Evolutionary conservation across 2,113 vertebrate genomes (phyloP).

Genomic region (Pluvialis apricaria): DNA sequence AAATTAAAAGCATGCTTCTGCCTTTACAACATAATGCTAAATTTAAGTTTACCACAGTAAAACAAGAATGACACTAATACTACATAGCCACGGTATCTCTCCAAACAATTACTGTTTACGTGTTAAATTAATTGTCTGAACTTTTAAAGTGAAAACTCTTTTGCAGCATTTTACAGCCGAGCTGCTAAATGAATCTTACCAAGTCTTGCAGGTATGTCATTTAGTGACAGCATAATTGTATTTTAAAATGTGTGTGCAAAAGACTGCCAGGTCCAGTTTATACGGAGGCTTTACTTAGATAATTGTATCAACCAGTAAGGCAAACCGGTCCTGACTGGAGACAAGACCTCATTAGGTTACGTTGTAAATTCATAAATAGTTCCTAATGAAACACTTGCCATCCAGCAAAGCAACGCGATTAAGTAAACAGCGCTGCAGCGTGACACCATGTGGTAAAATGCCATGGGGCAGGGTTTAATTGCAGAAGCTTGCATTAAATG

Average conservation of each 20-base stretch:
- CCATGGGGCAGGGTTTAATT: slow-evolving; percentile 18
- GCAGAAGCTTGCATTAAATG: slow-evolving; percentile 3
- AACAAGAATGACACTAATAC: background rate
- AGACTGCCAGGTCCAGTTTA: background rate
- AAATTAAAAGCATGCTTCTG: slow-evolving; percentile 31
- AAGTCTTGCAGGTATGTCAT: background rate
- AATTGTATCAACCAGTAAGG: background rate
- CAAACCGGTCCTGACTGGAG: background rate
- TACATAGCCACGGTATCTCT: background rate
- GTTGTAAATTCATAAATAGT: background rate
- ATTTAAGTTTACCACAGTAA: slow-evolving; percentile 34
- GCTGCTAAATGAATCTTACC: background rate
- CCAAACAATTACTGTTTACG: background rate
- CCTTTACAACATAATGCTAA: background rate
- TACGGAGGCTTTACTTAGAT: background rate
- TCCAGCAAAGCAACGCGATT: background rate
- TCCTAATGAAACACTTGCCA: slow-evolving; percentile 45
- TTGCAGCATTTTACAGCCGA: background rate
- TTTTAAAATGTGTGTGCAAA: background rate
- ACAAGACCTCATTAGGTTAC: background rate
- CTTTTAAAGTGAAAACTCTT: background rate
- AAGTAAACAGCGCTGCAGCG: background rate
- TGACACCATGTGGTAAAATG: slow-evolving; percentile 32
- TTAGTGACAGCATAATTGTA: background rate
- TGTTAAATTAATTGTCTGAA: background rate